phyloP scores from a whole-genome alignment of 2,888 invertebrate species.

The Cepaea hortensis region DNA sequence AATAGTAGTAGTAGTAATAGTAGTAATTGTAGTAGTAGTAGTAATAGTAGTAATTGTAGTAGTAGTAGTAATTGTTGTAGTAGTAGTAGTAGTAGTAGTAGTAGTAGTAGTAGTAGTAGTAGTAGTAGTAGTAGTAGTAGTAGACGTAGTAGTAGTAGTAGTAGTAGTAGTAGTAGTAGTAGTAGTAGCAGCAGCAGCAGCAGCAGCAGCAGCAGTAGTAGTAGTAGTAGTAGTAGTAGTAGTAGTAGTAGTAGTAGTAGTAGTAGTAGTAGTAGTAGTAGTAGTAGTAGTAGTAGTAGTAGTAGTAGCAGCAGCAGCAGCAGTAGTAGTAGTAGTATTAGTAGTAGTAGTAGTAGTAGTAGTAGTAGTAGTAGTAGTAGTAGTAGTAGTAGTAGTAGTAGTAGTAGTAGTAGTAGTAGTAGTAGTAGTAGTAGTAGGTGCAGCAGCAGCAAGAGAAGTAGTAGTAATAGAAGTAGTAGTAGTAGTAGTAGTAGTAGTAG shows the following conservation, averaged over 20 bases:
- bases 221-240: neutral
- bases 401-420: neutral
- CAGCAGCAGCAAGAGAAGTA: no score
- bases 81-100: neutral
- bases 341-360: neutral
- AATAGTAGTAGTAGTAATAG: neutral
- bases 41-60: neutral
- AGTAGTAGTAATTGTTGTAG: neutral
- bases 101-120: neutral
- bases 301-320: neutral
- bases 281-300: neutral
- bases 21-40: neutral
- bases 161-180: neutral
- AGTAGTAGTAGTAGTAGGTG: neutral
- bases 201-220: neutral
- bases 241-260: neutral
- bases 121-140: neutral
- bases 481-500: neutral
- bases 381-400: slow-evolving; percentile 8
- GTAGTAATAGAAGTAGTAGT: neutral
- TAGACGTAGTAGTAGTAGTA: neutral
- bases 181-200: neutral
- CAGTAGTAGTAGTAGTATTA: neutral
- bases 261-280: neutral
- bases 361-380: neutral